Conservation (phyloP, 2,113 vertebrate species). For the Cynocephalus volans region DNA sequence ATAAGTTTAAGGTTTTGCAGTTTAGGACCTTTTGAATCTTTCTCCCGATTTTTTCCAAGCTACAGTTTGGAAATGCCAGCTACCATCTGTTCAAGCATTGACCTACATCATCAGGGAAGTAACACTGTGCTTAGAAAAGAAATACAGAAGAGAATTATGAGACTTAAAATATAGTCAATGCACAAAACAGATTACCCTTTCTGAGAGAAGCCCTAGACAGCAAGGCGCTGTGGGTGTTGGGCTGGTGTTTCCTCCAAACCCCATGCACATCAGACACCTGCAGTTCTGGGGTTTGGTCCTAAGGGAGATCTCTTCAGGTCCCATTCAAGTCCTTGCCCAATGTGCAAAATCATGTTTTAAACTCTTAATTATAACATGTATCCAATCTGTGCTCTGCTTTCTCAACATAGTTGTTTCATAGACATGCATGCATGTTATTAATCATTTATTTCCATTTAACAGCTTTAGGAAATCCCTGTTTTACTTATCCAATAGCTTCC, state of each 20-base stretch:
- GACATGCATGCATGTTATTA: not conserved
- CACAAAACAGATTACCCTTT: not conserved
- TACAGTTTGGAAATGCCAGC: not conserved
- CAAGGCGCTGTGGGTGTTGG: rapidly evolving
- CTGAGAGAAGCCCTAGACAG: not conserved
- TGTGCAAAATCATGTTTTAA: not conserved
- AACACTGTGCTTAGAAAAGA: conserved; percentile 9
- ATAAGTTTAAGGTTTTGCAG: not conserved
- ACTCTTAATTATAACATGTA: not conserved
- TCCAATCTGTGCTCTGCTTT: not conserved
- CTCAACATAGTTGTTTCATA: not conserved
- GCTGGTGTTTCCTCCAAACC: too few relatives aligned
- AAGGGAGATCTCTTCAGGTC: not conserved
- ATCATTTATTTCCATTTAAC: not conserved
- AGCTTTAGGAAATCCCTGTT: not conserved
- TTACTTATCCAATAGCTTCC: not conserved
- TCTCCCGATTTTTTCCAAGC: not conserved
- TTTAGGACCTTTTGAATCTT: not conserved
- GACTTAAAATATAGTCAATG: not conserved
- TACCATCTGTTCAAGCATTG: conserved; percentile 30
- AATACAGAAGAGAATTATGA: not conserved
- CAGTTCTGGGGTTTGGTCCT: too few relatives aligned
- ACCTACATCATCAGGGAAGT: not conserved
- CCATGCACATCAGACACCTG: not conserved
- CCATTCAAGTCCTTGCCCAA: too few relatives aligned